phyloP scores from a whole-genome alignment of 2,797 vertebrate genomes.

The Nannoperca obscura region DNA sequence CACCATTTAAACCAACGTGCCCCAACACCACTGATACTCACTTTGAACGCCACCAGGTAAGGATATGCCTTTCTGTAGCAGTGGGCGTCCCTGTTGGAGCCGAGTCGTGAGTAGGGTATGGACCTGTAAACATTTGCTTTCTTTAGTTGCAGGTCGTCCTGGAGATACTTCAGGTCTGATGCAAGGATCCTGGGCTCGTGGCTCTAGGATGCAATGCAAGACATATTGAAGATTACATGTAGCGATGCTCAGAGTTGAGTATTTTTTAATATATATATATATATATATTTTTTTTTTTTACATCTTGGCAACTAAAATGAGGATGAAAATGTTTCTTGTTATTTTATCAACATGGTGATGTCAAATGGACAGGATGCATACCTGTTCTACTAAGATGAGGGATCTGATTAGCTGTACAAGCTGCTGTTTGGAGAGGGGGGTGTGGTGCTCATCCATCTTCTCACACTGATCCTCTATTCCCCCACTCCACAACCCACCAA shows the following conservation, averaged over 20 bases:
- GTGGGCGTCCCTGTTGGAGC: slow-evolving; percentile 86
- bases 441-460: slow-evolving; percentile 66
- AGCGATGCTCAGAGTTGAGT: neutral
- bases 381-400: slow-evolving; percentile 80
- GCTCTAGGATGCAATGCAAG: slow-evolving; percentile 54
- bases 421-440: slow-evolving; percentile 78
- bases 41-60: slow-evolving; percentile 84
- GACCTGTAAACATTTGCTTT: slow-evolving; percentile 83
- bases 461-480: slow-evolving; percentile 64
- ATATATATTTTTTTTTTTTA: too few species aligned
- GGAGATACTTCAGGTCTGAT: slow-evolving; percentile 79
- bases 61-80: slow-evolving; percentile 86
- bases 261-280: too few species aligned
- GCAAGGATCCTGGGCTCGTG: slow-evolving; percentile 64
- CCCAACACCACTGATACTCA: slow-evolving; percentile 44
- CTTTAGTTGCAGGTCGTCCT: slow-evolving; percentile 83
- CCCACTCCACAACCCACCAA: slow-evolving; percentile 49
- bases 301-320: neutral
- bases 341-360: rapidly evolving
- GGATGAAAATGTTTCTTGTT: rapidly evolving
- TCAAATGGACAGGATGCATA: slow-evolving; percentile 22
- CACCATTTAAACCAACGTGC: neutral
- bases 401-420: slow-evolving; percentile 81
- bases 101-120: slow-evolving; percentile 84
- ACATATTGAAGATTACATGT: neutral